Percentiles rank a stretch among this genome's conserved stretches.
These are phyloP conservation scores for Tyria jacobaeae DNA, from an alignment of 2,888 invertebrate species.

Conservation along the genomic window DNA sequence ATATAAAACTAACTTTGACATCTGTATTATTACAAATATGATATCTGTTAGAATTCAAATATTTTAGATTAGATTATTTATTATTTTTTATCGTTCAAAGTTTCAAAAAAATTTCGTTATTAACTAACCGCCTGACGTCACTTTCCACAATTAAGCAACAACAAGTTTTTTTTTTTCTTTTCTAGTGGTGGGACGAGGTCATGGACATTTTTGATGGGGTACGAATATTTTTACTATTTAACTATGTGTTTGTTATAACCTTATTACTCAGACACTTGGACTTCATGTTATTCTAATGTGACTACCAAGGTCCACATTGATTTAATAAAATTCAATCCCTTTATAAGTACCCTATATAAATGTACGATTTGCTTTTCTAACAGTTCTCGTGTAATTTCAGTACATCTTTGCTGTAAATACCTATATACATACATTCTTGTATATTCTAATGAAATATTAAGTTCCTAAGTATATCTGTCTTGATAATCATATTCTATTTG, in stretches of 20 bases:
- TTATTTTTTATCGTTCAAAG: slow-evolving; percentile 10
- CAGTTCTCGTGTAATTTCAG: not conserved
- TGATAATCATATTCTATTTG: not conserved
- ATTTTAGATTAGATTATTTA: not conserved
- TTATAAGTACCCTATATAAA: slow-evolving; percentile 20
- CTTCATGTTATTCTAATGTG: not conserved
- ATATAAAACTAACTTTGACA: not conserved
- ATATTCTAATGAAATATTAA: not conserved
- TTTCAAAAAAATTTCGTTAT: slow-evolving; percentile 13
- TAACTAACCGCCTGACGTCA: slow-evolving; percentile 39
- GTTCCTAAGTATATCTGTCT: not conserved
- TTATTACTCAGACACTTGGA: slow-evolving; percentile 41
- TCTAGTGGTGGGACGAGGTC: slow-evolving; percentile 99
- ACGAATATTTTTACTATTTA: slow-evolving; percentile 87
- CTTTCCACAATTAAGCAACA: slow-evolving; percentile 57
- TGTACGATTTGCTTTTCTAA: slow-evolving; percentile 25
- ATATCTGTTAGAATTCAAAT: not conserved
- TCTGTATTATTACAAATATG: not conserved
- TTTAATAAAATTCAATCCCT: not conserved
- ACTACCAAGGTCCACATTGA: not conserved
- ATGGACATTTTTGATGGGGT: slow-evolving; percentile 98
- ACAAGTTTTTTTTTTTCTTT: slow-evolving; percentile 85
- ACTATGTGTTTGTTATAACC: slow-evolving; percentile 72
- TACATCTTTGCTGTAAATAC: slow-evolving; percentile 9
- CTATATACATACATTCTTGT: slow-evolving; percentile 1